Conservation (phyloP, 92 coral and sea anemone species). For the Paramuricea clavata region DNA sequence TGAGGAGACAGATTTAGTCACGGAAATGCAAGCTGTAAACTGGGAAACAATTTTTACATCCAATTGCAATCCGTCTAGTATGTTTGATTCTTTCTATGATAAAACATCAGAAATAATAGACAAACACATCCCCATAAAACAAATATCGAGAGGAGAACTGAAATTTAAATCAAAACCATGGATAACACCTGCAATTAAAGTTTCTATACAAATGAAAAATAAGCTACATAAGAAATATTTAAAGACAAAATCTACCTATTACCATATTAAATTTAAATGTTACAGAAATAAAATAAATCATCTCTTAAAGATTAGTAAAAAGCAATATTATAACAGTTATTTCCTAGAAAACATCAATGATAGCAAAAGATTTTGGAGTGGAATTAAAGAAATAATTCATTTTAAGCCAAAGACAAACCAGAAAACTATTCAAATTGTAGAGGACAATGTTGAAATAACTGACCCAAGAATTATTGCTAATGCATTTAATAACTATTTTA, state of each 20-base stretch:
- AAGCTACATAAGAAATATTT: slow-evolving; percentile 38
- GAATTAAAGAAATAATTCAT: slow-evolving; percentile 56
- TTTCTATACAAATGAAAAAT: slow-evolving; percentile 4
- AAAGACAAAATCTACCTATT: slow-evolving; percentile 38
- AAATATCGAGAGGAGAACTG: too few species aligned
- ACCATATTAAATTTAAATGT: slow-evolving; percentile 49
- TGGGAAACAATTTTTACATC: slow-evolving; percentile 36
- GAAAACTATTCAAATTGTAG: slow-evolving; percentile 38
- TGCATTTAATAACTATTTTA: slow-evolving; percentile 56
- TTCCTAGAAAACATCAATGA: slow-evolving; percentile 42
- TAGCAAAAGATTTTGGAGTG: slow-evolving; percentile 47
- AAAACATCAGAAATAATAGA: background rate
- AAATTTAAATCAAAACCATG: background rate
- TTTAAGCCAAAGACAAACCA: slow-evolving; percentile 58
- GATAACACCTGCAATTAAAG: background rate
- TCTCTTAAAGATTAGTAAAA: slow-evolving; percentile 51
- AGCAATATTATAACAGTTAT: slow-evolving; percentile 38
- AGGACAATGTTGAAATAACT: slow-evolving; percentile 44
- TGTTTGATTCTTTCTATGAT: slow-evolving; percentile 52
- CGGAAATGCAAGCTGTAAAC: slow-evolving; percentile 39
- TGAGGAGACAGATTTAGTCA: slow-evolving; percentile 41
- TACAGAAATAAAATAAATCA: slow-evolving; percentile 57
- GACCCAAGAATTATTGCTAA: slow-evolving; percentile 47
- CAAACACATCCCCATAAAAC: too few species aligned
- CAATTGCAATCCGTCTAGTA: background rate